phyloP scores from a whole-genome alignment of 1,140 invertebrate species.

The Riptortus pedestris region DNA sequence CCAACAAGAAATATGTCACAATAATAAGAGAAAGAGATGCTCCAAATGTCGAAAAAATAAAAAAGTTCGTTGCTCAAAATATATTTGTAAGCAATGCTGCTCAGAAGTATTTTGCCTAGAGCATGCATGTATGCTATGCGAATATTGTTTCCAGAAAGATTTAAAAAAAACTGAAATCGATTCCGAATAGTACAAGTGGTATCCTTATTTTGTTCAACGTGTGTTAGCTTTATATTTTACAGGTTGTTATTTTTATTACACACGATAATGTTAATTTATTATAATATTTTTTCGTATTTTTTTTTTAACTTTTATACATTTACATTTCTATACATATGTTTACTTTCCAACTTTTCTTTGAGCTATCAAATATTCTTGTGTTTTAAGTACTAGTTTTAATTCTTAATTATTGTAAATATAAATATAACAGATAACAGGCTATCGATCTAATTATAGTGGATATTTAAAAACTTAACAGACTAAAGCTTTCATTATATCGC shows the following conservation, averaged over 20 bases:
- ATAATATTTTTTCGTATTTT: neutral
- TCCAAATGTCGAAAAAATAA: slow-evolving; percentile 34
- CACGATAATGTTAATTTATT: neutral
- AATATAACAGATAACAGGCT: neutral
- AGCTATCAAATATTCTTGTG: neutral
- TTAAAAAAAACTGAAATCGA: neutral
- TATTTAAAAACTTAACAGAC: too few relatives aligned
- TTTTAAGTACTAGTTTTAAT: neutral
- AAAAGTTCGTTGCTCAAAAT: slow-evolving; percentile 17
- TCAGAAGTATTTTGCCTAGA: neutral
- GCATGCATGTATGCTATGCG: neutral
- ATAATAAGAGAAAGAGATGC: too few relatives aligned
- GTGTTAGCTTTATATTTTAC: neutral
- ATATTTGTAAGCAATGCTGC: neutral
- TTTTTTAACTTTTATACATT: neutral
- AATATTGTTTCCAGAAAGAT: neutral
- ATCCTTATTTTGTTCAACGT: neutral
- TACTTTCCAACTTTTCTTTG: neutral
- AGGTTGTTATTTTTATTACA: neutral
- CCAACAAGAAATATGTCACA: too few relatives aligned
- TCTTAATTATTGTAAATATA: neutral
- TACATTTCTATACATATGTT: neutral
- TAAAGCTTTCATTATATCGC: neutral
- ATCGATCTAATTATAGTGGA: neutral
- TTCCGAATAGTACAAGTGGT: neutral